phyloP scores from a whole-genome alignment of 1,140 invertebrate genomes.

The Drosophila repletoides region DNA sequence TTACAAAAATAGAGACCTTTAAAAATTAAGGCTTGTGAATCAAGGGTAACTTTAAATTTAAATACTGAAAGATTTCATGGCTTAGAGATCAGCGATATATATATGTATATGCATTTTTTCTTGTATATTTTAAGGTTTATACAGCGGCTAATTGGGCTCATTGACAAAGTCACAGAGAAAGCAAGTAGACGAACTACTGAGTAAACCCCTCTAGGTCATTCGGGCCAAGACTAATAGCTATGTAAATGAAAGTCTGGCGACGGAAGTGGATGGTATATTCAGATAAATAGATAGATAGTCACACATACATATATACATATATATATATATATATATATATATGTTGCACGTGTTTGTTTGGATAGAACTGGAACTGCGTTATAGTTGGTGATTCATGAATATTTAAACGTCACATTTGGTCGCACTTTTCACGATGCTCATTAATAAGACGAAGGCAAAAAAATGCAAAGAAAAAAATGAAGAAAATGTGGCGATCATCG shows the following conservation, averaged over 20 bases:
- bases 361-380: conserved; percentile 61
- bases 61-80: no score
- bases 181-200: background rate
- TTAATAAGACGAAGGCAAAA: conserved; percentile 67
- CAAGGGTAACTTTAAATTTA: no score
- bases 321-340: background rate
- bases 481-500: conserved; percentile 77
- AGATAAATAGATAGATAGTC: no score
- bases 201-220: conserved; percentile 24
- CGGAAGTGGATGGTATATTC: conserved; percentile 36
- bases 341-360: conserved; percentile 36
- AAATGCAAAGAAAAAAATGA: conserved; percentile 52
- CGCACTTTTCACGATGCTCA: conserved; percentile 81
- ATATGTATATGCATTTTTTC: no score
- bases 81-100: background rate
- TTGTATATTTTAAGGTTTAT: no score
- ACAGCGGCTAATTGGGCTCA: background rate
- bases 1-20: no score
- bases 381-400: conserved; percentile 78
- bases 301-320: background rate
- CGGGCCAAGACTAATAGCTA: conserved; percentile 46
- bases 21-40: no score
- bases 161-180: conserved; percentile 2
- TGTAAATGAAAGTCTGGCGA: conserved; percentile 53
- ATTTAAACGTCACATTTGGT: conserved; percentile 82